Base-by-base conservation (phyloP, 2,888 invertebrate species). In the Tinea pellionella region DNA sequence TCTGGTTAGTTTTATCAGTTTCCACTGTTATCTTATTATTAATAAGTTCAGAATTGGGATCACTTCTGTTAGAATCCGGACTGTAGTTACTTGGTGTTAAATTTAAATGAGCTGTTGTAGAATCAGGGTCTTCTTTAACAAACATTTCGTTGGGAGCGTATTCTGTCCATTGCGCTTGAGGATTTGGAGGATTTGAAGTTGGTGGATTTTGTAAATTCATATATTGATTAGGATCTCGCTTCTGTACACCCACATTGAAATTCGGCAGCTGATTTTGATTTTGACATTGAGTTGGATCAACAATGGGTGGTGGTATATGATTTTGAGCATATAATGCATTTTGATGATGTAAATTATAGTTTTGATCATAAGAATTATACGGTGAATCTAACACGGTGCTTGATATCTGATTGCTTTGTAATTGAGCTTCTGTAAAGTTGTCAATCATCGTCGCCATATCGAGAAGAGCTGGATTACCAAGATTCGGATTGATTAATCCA, bases 361-460 rank as follows among this genome's bases (percentile, higher is more conserved):
- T 90, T 70, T 90, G 90, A 63, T 91, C 91, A 63, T 91, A 90
- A 29, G 90, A 78, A 65, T 88, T 88, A 64, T 91, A 90, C 9
- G 92, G 91, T 2, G 90, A 91, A 72, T 94, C 94, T 67, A 94
- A 78, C 4, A 94, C 94, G 12, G 94, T 95, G 70, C 95, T 95
- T 42, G 95, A 94, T 64, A 94, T 94, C 78, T 94, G 94, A 71
- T 94, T 94, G 71, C 93, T 95, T 77, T 95, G 95, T 32, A 95
- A 78, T 70, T 94, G 94, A 15, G 92, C 92, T 69, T 93, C 92
- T 37, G 91, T 91, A 78, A 93, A 93, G 66, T 92, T 92, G 65
- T 93, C 93, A 63, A 93, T 91, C 92, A 93, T 93, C 6, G 92
- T 89, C 41, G 92, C 92, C 92, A 93, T 93, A 68, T 93, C 93